phyloP scores from a whole-genome alignment of 2,888 invertebrate genomes.

The Athetis lepigone region DNA sequence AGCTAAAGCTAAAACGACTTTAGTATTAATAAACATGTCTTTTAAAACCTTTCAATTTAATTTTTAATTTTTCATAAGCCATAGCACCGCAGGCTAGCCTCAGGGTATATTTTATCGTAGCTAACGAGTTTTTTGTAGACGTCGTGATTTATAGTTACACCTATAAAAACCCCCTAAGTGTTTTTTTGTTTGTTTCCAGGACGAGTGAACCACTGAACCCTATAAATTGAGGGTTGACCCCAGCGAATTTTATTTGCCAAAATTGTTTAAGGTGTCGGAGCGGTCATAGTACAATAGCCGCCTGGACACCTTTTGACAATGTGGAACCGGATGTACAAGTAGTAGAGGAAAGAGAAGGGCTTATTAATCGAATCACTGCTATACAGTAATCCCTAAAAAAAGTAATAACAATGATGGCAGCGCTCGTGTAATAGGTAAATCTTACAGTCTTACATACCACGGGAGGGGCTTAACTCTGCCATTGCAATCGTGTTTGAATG shows the following conservation, averaged over 20 bases:
- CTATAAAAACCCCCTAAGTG: not conserved
- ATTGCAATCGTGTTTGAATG: no score
- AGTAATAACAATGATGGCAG: not conserved
- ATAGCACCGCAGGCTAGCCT: not conserved
- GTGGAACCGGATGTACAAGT: not conserved
- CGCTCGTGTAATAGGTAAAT: not conserved
- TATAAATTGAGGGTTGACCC: conserved; percentile 8
- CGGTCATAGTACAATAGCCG: conserved; percentile 9
- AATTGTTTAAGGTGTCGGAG: conserved; percentile 22
- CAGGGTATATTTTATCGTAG: conserved; percentile 1
- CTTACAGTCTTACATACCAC: no score
- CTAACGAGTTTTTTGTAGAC: not conserved
- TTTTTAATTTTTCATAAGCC: conserved; percentile 8
- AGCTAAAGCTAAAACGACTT: conserved; percentile 9
- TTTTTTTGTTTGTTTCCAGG: conserved; percentile 1
- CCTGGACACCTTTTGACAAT: conserved; percentile 27
- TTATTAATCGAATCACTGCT: not conserved
- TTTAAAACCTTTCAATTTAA: conserved; percentile 4
- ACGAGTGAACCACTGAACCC: conserved; percentile 2
- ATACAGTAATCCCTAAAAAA: not conserved
- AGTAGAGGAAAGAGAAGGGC: conserved; percentile 3
- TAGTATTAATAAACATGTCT: conserved; percentile 26
- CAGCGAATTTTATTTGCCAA: conserved; percentile 5
- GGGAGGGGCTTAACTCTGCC: no score
- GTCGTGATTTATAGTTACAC: conserved; percentile 4